Evolutionary conservation across 2,888 invertebrate genomes (phyloP).

Genomic region (Hypena proboscidalis): DNA sequence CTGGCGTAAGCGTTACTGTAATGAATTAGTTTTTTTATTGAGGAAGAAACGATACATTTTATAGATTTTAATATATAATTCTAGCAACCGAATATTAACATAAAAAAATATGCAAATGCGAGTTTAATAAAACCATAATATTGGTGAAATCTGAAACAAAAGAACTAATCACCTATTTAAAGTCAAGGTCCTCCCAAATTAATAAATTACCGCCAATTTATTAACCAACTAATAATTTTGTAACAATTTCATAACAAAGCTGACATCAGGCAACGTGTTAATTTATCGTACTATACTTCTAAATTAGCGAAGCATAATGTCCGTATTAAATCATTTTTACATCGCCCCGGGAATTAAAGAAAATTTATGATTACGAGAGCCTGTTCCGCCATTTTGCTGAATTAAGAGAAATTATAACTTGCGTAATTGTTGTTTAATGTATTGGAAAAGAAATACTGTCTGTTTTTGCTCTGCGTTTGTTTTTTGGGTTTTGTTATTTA

Average conservation of each 20-base stretch:
- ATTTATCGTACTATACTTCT: constrained; percentile 60
- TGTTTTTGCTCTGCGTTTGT: not conserved
- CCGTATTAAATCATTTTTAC: constrained; percentile 63
- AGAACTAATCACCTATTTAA: no score
- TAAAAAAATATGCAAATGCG: no score
- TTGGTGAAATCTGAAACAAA: no score
- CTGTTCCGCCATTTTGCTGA: constrained; percentile 36
- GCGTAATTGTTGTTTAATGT: constrained; percentile 40
- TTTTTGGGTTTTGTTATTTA: not conserved
- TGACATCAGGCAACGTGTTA: constrained; percentile 47
- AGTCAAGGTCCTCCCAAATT: not conserved
- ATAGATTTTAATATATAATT: no score
- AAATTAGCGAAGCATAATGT: constrained; percentile 62
- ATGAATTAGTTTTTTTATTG: no score
- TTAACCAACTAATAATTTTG: constrained; percentile 17
- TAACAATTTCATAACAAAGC: constrained; percentile 18
- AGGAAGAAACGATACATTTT: no score
- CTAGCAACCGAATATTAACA: no score
- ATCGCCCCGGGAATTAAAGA: constrained; percentile 55
- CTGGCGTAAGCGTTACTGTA: no score
- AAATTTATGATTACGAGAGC: constrained; percentile 61
- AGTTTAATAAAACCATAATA: no score
- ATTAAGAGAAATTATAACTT: constrained; percentile 37
- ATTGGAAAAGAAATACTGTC: constrained; percentile 18
- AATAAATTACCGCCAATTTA: constrained; percentile 11